Conservation (phyloP, 2,113 vertebrate genomes). For the Aegithalos caudatus region DNA sequence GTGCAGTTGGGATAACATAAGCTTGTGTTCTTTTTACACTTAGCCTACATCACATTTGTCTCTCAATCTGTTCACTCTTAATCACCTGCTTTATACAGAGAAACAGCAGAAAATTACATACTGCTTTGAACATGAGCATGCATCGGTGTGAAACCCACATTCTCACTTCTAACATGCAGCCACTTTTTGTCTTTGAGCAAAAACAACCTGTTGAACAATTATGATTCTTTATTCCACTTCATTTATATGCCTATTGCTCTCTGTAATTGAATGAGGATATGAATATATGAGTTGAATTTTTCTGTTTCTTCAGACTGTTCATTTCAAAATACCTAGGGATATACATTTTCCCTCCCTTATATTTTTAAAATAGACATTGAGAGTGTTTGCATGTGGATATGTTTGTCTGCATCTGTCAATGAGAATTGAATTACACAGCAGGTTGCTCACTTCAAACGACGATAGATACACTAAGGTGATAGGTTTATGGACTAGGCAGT, state of each 20-base stretch:
- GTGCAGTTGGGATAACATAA: neutral
- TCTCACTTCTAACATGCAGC: neutral
- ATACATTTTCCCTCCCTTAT: accelerated
- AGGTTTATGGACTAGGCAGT: neutral
- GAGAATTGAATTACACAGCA: neutral
- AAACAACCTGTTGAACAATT: neutral
- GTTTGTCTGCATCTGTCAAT: neutral
- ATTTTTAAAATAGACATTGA: neutral
- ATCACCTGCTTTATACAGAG: neutral
- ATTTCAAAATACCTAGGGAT: neutral
- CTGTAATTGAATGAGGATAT: neutral
- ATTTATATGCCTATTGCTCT: neutral
- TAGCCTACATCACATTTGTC: neutral
- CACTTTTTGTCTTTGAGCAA: neutral
- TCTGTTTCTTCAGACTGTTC: neutral
- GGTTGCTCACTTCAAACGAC: neutral
- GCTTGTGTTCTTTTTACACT: neutral
- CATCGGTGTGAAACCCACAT: neutral
- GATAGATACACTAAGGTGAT: neutral
- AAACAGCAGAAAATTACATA: neutral
- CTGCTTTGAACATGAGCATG: neutral
- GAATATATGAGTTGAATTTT: neutral
- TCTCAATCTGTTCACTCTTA: neutral
- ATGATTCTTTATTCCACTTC: neutral
- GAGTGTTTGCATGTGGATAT: neutral